These are phyloP conservation scores for Petroica traversi DNA, from an alignment of 2,113 vertebrate species.

Conservation along the genomic window DNA sequence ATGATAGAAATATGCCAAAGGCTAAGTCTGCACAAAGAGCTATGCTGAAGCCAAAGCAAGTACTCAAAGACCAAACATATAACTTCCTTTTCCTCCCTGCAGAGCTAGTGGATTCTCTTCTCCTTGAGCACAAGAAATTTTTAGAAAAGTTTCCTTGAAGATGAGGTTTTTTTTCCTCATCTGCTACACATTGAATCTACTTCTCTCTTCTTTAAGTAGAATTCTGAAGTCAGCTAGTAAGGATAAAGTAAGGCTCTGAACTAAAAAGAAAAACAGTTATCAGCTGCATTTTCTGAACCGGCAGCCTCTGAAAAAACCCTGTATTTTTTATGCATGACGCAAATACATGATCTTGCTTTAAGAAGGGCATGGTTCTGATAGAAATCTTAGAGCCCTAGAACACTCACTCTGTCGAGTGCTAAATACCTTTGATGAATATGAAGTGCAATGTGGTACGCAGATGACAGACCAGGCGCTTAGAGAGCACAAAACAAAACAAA, in stretches of 20 bases:
- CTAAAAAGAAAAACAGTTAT: neutral
- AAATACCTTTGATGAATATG: slow-evolving; percentile 17
- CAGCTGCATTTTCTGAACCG: neutral
- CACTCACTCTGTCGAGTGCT: neutral
- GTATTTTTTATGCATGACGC: neutral
- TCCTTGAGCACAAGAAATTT: neutral
- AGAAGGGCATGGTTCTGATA: neutral
- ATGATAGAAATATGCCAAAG: neutral
- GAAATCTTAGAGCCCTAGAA: slow-evolving; percentile 21
- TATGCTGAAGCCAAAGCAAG: neutral
- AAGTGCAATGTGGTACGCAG: slow-evolving; percentile 34
- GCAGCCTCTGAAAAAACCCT: neutral
- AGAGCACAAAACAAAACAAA: slow-evolving; percentile 41
- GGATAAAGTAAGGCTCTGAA: neutral
- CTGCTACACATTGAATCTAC: neutral
- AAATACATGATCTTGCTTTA: neutral
- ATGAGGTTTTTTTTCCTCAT: neutral
- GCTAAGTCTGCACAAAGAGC: neutral
- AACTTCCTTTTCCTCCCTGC: neutral
- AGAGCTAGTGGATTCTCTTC: neutral
- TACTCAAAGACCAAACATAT: neutral
- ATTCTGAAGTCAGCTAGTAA: neutral
- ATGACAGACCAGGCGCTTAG: slow-evolving; percentile 21
- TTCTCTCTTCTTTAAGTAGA: neutral
- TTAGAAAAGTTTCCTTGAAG: neutral